Percentiles rank a stretch among this genome's conserved stretches.
These are phyloP conservation scores for Allygus modestus DNA, from an alignment of 2,888 invertebrate genomes.

Conservation along the genomic window DNA sequence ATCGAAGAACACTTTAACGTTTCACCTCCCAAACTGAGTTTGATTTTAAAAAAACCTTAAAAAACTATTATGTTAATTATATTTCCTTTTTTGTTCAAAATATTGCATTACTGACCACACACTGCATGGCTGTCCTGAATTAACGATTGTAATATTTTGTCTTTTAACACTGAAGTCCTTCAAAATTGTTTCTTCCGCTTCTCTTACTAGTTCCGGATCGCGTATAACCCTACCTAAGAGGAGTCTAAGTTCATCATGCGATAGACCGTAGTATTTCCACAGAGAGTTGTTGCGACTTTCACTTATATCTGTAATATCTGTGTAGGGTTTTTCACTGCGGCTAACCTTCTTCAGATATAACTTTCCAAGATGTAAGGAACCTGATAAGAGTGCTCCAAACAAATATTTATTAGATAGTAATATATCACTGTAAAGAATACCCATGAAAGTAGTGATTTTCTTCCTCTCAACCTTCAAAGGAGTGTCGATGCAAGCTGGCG, in stretches of 20 bases:
- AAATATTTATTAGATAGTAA: conserved; percentile 10
- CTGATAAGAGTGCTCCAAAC: neutral
- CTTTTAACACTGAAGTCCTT: no score
- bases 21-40: no score
- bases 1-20: no score
- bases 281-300: neutral
- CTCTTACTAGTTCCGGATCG: neutral
- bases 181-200: neutral
- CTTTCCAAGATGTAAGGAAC: neutral
- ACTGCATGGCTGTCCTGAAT: neutral
- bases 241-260: neutral
- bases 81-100: neutral
- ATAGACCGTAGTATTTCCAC: conserved; percentile 28
- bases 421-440: neutral
- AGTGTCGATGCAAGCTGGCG: neutral
- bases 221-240: neutral
- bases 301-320: neutral
- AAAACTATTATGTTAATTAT: no score
- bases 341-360: conserved; percentile 19
- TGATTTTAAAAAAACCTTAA: no score
- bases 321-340: conserved; percentile 1
- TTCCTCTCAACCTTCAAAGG: neutral
- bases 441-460: neutral
- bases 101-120: conserved; percentile 17
- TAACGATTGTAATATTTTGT: no score